Evolutionary conservation across 2,797 vertebrate species (phyloP).

Genomic region (Eleutherodactylus coqui): DNA sequence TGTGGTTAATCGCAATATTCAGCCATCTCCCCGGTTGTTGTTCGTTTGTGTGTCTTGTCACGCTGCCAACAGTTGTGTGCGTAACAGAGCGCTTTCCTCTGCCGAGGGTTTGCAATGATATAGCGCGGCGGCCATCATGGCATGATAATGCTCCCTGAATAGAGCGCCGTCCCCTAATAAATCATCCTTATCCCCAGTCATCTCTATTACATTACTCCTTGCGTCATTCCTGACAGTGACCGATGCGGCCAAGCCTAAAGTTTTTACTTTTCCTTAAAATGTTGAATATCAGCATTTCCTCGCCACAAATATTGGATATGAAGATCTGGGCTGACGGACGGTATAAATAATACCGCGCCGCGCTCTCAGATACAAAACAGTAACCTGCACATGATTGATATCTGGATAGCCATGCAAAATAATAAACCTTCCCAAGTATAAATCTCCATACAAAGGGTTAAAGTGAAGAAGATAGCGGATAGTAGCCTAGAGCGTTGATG

Average conservation of each 20-base stretch:
- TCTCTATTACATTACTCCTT: conserved; percentile 60
- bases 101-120: conserved; percentile 56
- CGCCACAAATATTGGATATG: conserved; percentile 54
- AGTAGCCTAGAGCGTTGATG: not conserved
- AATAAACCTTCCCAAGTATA: not conserved
- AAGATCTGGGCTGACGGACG: conserved; percentile 60
- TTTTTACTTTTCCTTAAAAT: conserved; percentile 66
- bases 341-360: conserved; percentile 48
- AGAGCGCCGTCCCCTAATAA: conserved; percentile 64
- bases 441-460: not conserved
- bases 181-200: conserved; percentile 65
- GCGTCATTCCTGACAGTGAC: conserved; percentile 64
- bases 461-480: not conserved
- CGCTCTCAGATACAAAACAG: not conserved
- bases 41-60: conserved; percentile 39
- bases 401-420: not conserved
- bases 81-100: conserved; percentile 50
- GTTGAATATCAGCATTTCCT: conserved; percentile 59
- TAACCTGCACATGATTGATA: not conserved
- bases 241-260: conserved; percentile 64
- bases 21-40: not conserved
- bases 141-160: conserved; percentile 53
- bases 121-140: conserved; percentile 61
- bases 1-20: not conserved
- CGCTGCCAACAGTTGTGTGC: not conserved